These are phyloP conservation scores for Mobula hypostoma DNA, from an alignment of 2,113 vertebrate genomes.

Conservation along the genomic window DNA sequence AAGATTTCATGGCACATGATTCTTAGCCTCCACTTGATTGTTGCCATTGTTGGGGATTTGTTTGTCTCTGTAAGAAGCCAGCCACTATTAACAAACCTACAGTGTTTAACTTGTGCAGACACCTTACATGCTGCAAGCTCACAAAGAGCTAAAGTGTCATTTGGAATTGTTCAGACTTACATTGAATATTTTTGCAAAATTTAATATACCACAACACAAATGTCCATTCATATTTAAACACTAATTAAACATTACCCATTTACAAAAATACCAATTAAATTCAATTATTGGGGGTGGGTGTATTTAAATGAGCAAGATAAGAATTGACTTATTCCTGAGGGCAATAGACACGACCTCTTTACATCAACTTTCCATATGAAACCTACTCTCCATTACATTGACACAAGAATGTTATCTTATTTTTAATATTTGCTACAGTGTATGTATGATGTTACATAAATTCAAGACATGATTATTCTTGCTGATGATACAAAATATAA, in stretches of 20 bases:
- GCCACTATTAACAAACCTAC: no score
- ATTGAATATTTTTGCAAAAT: no score
- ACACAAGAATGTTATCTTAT: neutral
- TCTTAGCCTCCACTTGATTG: no score
- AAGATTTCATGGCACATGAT: no score
- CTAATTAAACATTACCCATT: neutral
- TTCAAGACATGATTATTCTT: neutral
- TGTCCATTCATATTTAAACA: slow-evolving; percentile 12
- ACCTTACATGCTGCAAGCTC: no score
- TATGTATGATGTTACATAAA: neutral
- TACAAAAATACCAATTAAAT: slow-evolving; percentile 27
- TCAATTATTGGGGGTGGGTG: slow-evolving; percentile 29
- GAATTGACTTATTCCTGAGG: slow-evolving; percentile 26
- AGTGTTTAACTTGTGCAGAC: no score
- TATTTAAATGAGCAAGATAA: slow-evolving; percentile 22
- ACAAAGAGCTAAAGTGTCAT: no score
- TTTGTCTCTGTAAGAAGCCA: no score
- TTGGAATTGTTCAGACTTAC: no score
- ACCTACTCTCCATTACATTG: neutral
- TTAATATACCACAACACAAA: neutral
- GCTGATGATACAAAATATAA: neutral
- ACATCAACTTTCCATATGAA: neutral
- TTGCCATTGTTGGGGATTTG: no score
- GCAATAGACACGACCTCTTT: slow-evolving; percentile 28
- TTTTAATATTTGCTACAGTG: slow-evolving; percentile 26